phyloP scores from a whole-genome alignment of 2,113 vertebrate genomes.

The Euleptes europaea region DNA sequence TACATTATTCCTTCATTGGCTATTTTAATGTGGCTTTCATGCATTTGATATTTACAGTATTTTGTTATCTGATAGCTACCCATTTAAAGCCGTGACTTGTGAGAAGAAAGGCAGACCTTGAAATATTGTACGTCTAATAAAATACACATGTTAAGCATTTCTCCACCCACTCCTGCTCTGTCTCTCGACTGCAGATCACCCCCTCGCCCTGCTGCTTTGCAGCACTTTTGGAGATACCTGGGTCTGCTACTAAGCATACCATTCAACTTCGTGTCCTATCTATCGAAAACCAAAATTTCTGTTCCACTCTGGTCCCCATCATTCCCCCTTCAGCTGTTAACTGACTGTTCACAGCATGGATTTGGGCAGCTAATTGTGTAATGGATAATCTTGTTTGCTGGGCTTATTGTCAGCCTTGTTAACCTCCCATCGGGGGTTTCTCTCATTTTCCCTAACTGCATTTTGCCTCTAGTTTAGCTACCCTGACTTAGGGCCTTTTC shows the following conservation, averaged over 20 bases:
- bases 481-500: not conserved
- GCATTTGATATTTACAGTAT: no score
- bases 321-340: not conserved
- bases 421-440: constrained; percentile 13
- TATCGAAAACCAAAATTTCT: not conserved
- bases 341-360: constrained; percentile 1
- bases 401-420: constrained; percentile 21
- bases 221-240: not conserved
- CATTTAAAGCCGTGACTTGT: no score
- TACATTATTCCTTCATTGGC: no score
- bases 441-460: constrained; percentile 5
- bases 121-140: no score
- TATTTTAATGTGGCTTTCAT: no score
- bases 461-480: not conserved
- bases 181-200: not conserved
- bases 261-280: not conserved
- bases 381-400: constrained; percentile 14
- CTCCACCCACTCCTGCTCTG: not conserved
- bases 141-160: not conserved
- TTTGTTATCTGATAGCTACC: no score
- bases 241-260: not conserved
- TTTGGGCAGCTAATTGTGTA: constrained; percentile 11
- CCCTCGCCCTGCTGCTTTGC: not conserved
- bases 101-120: no score
- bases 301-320: not conserved